A percentile compares a stretch with the other conserved stretches of the same genome.
Evolutionary conservation across 92 coral and sea anemone species (phyloP).

Genomic region (Paragorgia papillata): DNA sequence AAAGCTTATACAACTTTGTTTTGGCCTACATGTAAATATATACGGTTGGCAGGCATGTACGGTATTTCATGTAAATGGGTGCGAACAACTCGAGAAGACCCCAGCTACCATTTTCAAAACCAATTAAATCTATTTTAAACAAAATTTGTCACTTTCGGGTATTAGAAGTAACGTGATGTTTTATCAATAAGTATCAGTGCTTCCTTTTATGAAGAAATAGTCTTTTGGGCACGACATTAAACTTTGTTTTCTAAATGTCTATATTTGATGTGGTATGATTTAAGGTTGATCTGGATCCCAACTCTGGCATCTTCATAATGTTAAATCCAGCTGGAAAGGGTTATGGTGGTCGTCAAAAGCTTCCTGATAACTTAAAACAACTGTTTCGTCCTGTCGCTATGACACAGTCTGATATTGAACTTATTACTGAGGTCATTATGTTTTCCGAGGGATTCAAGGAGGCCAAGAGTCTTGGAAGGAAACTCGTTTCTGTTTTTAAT

Average conservation of each 20-base stretch:
- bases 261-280: neutral
- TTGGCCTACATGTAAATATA: no score
- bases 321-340: conserved; percentile 99
- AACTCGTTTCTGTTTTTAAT: conserved; percentile 92
- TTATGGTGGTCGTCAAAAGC: conserved; percentile 97
- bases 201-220: no score
- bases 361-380: conserved; percentile 96
- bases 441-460: conserved; percentile 97
- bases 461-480: conserved; percentile 96
- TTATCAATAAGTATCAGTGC: no score
- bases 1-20: no score
- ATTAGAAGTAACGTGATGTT: no score
- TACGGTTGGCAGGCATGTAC: no score
- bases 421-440: conserved; percentile 98
- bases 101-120: no score
- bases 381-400: conserved; percentile 97
- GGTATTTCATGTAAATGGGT: no score
- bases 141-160: no score
- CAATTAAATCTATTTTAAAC: no score
- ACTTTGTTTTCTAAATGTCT: neutral
- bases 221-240: neutral
- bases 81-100: no score
- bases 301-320: conserved; percentile 94
- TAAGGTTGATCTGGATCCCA: conserved; percentile 87
- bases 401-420: conserved; percentile 95